Evolutionary conservation across 2,113 vertebrate species (phyloP), one percentile per base, ranked within the genome.

Genomic region (Rousettus leschenaultii): DNA sequence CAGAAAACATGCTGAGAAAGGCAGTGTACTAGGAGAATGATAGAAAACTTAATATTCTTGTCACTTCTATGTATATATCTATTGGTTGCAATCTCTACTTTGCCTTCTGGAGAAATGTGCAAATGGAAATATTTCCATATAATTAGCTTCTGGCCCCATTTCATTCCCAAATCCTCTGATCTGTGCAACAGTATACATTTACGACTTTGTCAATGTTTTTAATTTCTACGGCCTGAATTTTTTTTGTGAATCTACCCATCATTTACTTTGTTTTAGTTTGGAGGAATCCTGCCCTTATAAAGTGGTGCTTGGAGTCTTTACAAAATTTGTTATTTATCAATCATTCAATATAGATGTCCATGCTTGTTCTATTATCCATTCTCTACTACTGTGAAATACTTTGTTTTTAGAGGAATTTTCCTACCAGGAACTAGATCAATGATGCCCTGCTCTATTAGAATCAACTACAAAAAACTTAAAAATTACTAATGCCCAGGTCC

Each of bases 101-200:
- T 98, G 98, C 98, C 98, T 98, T 98, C 95, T 97, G 97, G 98
- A 98, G 95, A 98, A 98, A 98, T 97, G 97, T 97, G 98, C 98
- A 98, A 98, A 98, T 97, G 97, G 98, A 98, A 98, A 97, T 98
- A 98, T 98, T 98, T 98, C 98, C 98, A 98, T 98, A 43, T 97
- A 98, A 98, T 98, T 98, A 98, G 96, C 98, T 98, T 83, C 97
- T 98, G 98, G 96, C 97, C 97, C 95, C 95, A 95, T 98, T 98
- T 98, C 97, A 80, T 98, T 98, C 98, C 96, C 95, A 5, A 94
- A 97, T 97, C 95, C 65, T 30, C 92, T 96, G 92, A 97, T 98
- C 71, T 98, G 85, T 96, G 51, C n/a, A 97, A 97, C 86, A 97
- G 95, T 87, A 96, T 83, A 74, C 59, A 24, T 33, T 97, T 96